Percentiles rank a stretch among this genome's conserved stretches.
Conservation (phyloP, 1,140 invertebrate species). For the Sesamia nonagrioides region DNA sequence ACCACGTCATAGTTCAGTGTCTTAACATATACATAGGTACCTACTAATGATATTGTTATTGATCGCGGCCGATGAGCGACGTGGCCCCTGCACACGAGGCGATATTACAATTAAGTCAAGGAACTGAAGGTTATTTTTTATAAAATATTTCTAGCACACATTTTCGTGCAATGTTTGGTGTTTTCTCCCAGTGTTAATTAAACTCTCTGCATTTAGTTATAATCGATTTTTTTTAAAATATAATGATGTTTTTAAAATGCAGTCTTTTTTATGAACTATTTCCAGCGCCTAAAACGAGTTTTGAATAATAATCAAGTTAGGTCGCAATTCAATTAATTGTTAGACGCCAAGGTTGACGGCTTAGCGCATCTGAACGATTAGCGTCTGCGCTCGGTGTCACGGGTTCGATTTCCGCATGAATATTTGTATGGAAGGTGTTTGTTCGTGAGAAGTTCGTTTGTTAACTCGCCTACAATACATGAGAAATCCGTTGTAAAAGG, state of each 20-base stretch:
- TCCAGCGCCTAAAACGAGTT: not conserved
- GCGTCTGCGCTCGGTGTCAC: not conserved
- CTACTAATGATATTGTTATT: constrained; percentile 30
- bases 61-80: constrained; percentile 34
- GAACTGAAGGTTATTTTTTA: constrained; percentile 43
- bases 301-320: not conserved
- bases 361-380: no score
- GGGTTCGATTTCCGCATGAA: not conserved
- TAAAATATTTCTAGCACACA: constrained; percentile 35
- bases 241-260: constrained; percentile 29
- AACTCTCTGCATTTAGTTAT: constrained; percentile 36
- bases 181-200: constrained; percentile 42
- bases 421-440: not conserved
- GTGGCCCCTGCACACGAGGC: constrained; percentile 11
- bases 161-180: constrained; percentile 33
- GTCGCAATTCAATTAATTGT: no score
- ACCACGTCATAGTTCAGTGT: constrained; percentile 37
- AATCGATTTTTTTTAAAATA: constrained; percentile 34
- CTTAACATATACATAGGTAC: constrained; percentile 16
- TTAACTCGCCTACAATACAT: not conserved
- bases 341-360: no score
- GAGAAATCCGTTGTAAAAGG: not conserved
- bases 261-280: not conserved
- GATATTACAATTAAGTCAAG: constrained; percentile 45
- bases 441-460: not conserved